Percentiles rank a stretch among this genome's conserved stretches.
Evolutionary conservation across 1,140 invertebrate genomes (phyloP).

Genomic region (Drosophila funebris): DNA sequence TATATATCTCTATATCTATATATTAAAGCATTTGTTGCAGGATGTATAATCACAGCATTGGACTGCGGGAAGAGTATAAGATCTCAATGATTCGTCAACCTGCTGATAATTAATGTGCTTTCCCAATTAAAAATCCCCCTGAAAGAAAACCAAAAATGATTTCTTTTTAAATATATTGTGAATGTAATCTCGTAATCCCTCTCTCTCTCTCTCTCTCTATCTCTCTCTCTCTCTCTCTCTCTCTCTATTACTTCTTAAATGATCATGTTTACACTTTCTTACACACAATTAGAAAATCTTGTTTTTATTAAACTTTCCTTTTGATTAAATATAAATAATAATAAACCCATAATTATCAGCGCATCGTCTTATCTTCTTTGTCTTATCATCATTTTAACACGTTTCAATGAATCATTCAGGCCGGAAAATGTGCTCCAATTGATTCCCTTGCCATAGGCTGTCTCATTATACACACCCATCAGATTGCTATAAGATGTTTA

Average conservation of each 20-base stretch:
- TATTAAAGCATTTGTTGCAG: no score
- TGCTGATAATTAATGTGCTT: not conserved
- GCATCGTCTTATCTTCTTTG: not conserved
- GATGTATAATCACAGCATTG: no score
- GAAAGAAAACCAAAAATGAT: not conserved
- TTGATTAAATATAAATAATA: not conserved
- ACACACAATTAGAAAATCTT: no score
- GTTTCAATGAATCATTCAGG: slow-evolving; percentile 23
- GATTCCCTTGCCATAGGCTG: slow-evolving; percentile 29
- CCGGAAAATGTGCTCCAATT: slow-evolving; percentile 26
- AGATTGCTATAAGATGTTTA: slow-evolving; percentile 22
- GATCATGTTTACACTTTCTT: no score
- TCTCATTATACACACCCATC: slow-evolving; percentile 40
- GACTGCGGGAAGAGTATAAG: not conserved
- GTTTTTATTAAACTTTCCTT: not conserved
- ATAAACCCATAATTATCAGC: not conserved
- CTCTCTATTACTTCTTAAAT: no score
- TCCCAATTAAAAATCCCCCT: not conserved
- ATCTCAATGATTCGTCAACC: not conserved
- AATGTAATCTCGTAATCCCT: not conserved
- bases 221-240: not conserved
- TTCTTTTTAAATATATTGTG: not conserved
- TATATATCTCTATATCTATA: no score
- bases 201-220: not conserved
- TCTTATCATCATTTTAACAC: slow-evolving; percentile 37